Conservation (phyloP, 1,140 invertebrate species). For the Cydia pomonella region DNA sequence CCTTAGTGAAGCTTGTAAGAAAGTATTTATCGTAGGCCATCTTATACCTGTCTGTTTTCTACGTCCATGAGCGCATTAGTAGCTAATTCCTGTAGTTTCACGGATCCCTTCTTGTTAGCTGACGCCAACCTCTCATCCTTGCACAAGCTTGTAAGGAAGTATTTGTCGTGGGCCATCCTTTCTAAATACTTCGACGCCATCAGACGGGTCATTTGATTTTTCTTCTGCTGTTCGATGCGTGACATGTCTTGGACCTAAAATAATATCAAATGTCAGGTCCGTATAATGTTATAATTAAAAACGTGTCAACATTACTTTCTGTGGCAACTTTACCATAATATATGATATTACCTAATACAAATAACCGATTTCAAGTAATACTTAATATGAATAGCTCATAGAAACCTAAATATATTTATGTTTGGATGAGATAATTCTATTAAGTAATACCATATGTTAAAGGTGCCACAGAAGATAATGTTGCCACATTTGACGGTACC, state of each 20-base stretch:
- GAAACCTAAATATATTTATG: no score
- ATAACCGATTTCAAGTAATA: no score
- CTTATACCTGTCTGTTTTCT: slow-evolving; percentile 69
- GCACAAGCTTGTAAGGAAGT: slow-evolving; percentile 67
- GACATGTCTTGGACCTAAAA: slow-evolving; percentile 67
- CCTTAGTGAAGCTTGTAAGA: slow-evolving; percentile 63
- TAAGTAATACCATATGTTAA: no score
- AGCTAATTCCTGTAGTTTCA: slow-evolving; percentile 59
- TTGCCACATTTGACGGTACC: no score
- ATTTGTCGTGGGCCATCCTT: slow-evolving; percentile 74
- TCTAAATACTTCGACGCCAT: slow-evolving; percentile 75
- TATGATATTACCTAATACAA: no score
- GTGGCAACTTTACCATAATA: no score
- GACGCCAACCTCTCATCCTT: slow-evolving; percentile 70
- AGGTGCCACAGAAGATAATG: no score
- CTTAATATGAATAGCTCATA: no score
- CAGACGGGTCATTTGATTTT: slow-evolving; percentile 66
- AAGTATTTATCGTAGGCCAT: slow-evolving; percentile 76
- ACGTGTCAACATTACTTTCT: no score
- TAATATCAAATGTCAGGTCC: not conserved
- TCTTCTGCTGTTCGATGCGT: slow-evolving; percentile 61
- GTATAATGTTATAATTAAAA: no score
- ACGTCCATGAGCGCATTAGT: slow-evolving; percentile 64
- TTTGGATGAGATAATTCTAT: no score
- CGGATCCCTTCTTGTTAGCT: slow-evolving; percentile 66